Evolutionary conservation across 2,888 invertebrate genomes (phyloP).

Genomic region (Petrophora chlorosata): DNA sequence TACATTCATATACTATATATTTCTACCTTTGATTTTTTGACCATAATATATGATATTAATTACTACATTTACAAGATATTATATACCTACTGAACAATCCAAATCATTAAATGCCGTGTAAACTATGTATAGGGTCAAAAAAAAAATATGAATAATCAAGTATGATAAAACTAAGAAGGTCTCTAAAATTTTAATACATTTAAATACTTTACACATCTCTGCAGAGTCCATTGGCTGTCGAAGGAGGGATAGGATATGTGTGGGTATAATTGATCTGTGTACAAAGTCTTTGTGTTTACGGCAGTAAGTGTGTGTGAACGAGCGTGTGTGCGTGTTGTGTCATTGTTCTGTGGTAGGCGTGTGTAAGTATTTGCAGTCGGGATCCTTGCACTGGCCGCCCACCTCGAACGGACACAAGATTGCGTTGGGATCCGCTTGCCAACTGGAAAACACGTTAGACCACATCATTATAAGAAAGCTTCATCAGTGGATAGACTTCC

Average conservation of each 20-base stretch:
- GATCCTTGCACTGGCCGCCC: constrained; percentile 77
- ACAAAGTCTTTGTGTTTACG: constrained; percentile 26
- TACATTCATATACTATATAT: too few species aligned
- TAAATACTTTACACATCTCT: constrained; percentile 76
- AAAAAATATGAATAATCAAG: not conserved
- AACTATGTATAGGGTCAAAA: too few species aligned
- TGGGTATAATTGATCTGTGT: constrained; percentile 31
- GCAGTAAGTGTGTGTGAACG: constrained; percentile 34
- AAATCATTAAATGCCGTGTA: too few species aligned
- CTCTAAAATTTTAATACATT: constrained; percentile 25
- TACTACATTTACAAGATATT: too few species aligned
- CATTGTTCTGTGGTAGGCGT: constrained; percentile 61
- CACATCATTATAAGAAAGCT: constrained; percentile 5
- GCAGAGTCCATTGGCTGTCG: constrained; percentile 56
- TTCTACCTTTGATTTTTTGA: too few species aligned
- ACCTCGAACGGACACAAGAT: constrained; percentile 80
- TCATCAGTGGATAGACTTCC: constrained; percentile 49
- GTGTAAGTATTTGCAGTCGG: constrained; percentile 79
- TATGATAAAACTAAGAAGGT: constrained; percentile 9
- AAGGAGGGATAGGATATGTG: constrained; percentile 35
- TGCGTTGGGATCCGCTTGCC: constrained; percentile 76
- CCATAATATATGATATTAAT: too few species aligned
- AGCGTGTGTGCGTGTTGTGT: constrained; percentile 52
- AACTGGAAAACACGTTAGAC: constrained; percentile 65
- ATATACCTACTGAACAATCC: too few species aligned